A percentile compares a stretch with the other conserved stretches of the same genome.
Conservation (phyloP, 2,888 invertebrate species). For the Cataglyphis livida region DNA sequence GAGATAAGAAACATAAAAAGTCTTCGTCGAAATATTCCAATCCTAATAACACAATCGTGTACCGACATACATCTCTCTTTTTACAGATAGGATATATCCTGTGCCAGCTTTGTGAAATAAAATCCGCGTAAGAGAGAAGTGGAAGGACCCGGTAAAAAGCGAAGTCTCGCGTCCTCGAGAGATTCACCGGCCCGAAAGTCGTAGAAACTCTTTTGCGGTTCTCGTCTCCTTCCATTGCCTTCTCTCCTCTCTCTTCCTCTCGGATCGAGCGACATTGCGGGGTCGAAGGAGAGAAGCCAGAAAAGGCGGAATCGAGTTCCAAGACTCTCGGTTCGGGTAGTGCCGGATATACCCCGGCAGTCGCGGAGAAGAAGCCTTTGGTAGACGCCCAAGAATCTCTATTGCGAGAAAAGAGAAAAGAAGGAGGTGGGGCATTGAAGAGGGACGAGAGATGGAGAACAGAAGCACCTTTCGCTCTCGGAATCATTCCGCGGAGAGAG, state of each 20-base stretch:
- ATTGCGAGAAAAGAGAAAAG: conserved; percentile 36
- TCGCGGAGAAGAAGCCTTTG: conserved; percentile 55
- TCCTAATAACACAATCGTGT: not conserved
- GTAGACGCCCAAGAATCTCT: conserved; percentile 69
- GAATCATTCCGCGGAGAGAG: conserved; percentile 58
- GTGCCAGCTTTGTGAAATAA: not conserved
- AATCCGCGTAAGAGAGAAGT: conserved; percentile 3
- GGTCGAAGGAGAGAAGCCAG: conserved; percentile 44
- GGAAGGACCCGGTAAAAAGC: not conserved
- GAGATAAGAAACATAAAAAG: no score
- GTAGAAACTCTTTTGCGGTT: conserved; percentile 55
- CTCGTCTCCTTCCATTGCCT: conserved; percentile 8
- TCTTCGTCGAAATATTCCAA: not conserved
- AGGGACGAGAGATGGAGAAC: not conserved
- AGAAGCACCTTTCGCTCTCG: conserved; percentile 77
- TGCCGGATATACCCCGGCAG: conserved; percentile 35
- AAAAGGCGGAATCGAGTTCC: conserved; percentile 65
- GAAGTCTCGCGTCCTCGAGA: not conserved
- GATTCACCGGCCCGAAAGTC: conserved; percentile 46
- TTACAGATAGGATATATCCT: not conserved
- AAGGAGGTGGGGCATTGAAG: not conserved
- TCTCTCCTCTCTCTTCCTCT: conserved; percentile 5
- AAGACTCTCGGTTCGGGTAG: conserved; percentile 46
- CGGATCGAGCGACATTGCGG: conserved; percentile 24
- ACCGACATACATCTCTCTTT: not conserved